Evolutionary conservation across 2,888 invertebrate species (phyloP), one percentile per base, ranked within the genome.

Genomic region (Erpobdella octoculata): DNA sequence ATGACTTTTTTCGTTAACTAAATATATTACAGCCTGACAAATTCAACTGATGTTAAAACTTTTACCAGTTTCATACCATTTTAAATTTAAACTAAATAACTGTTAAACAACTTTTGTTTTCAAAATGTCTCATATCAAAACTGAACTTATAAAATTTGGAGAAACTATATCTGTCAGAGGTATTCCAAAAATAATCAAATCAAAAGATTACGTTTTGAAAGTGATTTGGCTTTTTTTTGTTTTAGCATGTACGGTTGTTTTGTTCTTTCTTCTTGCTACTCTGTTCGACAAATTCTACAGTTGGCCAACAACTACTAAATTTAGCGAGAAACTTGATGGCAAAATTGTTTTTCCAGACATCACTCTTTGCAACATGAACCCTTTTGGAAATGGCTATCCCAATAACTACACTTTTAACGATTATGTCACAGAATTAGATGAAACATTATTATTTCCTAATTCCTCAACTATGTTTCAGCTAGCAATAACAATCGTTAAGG

Each of bases 91-190:
- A n/a, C n/a, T n/a, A n/a, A n/a, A n/a, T n/a, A n/a, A n/a, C n/a
- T n/a, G n/a, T n/a, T n/a, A n/a, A n/a, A n/a, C n/a, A n/a, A n/a
- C n/a, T n/a, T n/a, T n/a, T n/a, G n/a, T n/a, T n/a, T 41, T 46
- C 46, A 21, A n/a, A 21, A 53, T 53, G 53, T 53, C 53, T 6
- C 53, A 53, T 36, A 61, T 70, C 8, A 71, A 71, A 70, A 18
- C 36, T n/a, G 70, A 70, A 33, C n/a, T 70, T 21, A 31, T 33
- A 58, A 70, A 59, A 53, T 70, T 59, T 36, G 53, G 70, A 25
- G 58, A 73, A 65, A 31, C 70, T 5, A 46, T 38, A 46, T 66
- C 71, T 15, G 59, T 71, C 33, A 66, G 25, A 36, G 71, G 65
- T 33, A n/a, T 67, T 21, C 48, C 66, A 59, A 35, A 58, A 65